phyloP scores from a whole-genome alignment of 2,797 vertebrate species.

The Gallinago solitaria region DNA sequence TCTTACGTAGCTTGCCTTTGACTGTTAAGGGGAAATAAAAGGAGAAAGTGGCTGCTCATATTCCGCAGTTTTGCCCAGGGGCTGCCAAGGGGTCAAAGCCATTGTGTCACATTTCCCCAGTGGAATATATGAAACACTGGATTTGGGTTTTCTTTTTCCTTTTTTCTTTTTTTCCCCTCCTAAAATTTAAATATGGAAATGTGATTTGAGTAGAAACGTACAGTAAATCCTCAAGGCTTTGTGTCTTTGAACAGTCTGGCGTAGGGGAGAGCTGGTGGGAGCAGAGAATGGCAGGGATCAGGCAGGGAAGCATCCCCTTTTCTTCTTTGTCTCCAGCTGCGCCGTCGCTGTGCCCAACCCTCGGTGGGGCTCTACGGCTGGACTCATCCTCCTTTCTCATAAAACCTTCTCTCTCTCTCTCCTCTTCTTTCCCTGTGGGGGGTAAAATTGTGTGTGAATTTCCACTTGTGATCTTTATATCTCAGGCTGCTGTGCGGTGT shows the following conservation, averaged over 20 bases:
- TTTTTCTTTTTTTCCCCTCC: not conserved
- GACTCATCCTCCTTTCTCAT: not conserved
- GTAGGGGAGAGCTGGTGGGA: not conserved
- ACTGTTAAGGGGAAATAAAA: not conserved
- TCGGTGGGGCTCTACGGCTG: rapidly evolving
- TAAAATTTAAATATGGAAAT: not conserved
- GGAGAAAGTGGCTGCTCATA: not conserved
- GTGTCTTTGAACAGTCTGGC: not conserved
- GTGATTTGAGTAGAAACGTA: not conserved
- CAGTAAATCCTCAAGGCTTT: not conserved
- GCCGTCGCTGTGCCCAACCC: not conserved
- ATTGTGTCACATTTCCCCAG: not conserved
- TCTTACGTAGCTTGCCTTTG: not conserved
- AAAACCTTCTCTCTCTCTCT: not conserved
- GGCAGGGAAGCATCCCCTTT: not conserved
- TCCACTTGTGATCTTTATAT: not conserved
- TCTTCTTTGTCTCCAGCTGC: not conserved
- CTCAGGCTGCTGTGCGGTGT: not conserved
- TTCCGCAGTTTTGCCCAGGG: not conserved
- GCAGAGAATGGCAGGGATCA: not conserved
- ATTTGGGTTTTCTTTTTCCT: not conserved
- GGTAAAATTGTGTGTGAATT: not conserved
- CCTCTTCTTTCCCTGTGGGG: not conserved
- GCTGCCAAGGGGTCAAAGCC: not conserved
- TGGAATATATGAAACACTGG: not conserved